Evolutionary conservation across 2,888 invertebrate genomes (phyloP), one percentile per base, ranked within the genome.

Genomic region (Torymus tubicola): DNA sequence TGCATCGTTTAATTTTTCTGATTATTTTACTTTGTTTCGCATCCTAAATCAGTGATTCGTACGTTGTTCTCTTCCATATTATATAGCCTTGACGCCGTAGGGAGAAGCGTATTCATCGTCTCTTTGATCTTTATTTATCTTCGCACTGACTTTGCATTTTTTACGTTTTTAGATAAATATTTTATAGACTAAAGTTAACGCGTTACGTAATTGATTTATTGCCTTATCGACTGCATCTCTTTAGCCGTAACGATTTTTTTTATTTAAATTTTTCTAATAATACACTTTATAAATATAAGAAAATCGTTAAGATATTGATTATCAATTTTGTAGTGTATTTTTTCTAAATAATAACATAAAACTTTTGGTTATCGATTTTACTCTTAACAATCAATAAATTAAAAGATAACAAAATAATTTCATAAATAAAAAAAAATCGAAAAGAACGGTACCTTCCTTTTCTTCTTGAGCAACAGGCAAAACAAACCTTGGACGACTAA

Each of bases 401-500:
- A 42, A 42, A 42, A 42, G 42, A 31, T 5, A 3, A 31, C 31
- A 0, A 31, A 3, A 42, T 42, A 8, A 42, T 42, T 42, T 42
- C 8, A 8, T 42, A 42, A 42, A 42, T 1, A 42, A 42, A 42
- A 42, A 8, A 8, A 42, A 42, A 42, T 42, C 42, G 42, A 42
- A 8, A 42, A 8, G 1, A 42, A 5, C n/a, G 5, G 42, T 42
- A 42, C 42, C 42, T 42, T 42, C 8, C 8, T 42, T 42, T 42
- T 42, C 42, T 42, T 8, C 5, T 42, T 42, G 42, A 42, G 42
- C 42, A 42, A 42, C 8, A 42, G 24, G 57, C 57, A 65, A 78
- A 58, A 57, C 58, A 78, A 78, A 78, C 77, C 70, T 77, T 77
- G 70, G 52, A 24, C 77, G 58, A 70, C 42, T 52, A 75, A 42